Evolutionary conservation across 2,888 invertebrate genomes (phyloP).

Genomic region (Meiosimyza platycephala): DNA sequence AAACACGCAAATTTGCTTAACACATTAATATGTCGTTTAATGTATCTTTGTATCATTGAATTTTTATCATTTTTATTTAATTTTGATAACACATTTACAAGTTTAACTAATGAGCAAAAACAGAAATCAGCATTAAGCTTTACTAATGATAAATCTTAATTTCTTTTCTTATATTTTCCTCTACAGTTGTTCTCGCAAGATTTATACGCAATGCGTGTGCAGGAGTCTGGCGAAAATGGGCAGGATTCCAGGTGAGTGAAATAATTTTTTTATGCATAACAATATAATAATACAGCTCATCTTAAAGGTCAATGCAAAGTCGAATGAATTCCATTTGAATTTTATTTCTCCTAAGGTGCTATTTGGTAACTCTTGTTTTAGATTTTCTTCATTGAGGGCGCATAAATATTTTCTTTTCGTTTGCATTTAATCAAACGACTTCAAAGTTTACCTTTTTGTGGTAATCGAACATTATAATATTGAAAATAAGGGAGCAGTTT

Average conservation of each 20-base stretch:
- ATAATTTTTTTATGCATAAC: not conserved
- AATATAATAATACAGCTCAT: not conserved
- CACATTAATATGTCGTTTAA: too few relatives aligned
- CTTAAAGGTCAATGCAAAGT: slow-evolving; percentile 37
- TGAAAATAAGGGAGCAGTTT: not conserved
- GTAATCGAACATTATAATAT: too few relatives aligned
- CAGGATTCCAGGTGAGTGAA: slow-evolving; percentile 70
- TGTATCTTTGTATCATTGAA: too few relatives aligned
- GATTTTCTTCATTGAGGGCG: slow-evolving; percentile 39
- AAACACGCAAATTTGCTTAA: too few relatives aligned
- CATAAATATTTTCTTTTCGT: slow-evolving; percentile 47
- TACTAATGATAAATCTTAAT: not conserved
- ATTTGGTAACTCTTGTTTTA: not conserved
- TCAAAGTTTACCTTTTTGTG: too few relatives aligned
- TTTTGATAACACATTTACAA: slow-evolving; percentile 5
- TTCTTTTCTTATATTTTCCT: slow-evolving; percentile 47
- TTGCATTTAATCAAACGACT: too few relatives aligned
- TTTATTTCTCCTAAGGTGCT: slow-evolving; percentile 1
- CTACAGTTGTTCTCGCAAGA: slow-evolving; percentile 80
- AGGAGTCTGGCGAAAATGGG: slow-evolving; percentile 72
- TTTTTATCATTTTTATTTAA: too few relatives aligned
- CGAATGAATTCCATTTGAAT: slow-evolving; percentile 36
- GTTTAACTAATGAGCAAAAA: slow-evolving; percentile 23
- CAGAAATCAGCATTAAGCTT: not conserved
- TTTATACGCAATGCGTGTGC: slow-evolving; percentile 79